Evolutionary conservation across 23 tunicate species (phyloP).

Genomic region (Halocynthia aurantium): DNA sequence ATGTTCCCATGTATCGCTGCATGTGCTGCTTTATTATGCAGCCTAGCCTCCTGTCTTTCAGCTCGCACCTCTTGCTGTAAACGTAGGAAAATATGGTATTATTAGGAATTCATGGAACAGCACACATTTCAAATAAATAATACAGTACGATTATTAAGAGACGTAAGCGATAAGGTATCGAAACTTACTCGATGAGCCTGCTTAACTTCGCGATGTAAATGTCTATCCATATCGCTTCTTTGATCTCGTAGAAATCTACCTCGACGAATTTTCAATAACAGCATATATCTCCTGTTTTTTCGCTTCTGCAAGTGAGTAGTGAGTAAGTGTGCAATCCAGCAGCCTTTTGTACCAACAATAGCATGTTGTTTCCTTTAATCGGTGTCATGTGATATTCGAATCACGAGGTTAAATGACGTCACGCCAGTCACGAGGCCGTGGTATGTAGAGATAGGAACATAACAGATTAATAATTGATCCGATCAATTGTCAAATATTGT

Average conservation of each 20-base stretch:
- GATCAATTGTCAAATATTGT: too few species aligned
- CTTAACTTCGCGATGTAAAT: slow-evolving; percentile 29
- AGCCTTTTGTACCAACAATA: too few species aligned
- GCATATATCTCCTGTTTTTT: not conserved
- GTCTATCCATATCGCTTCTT: slow-evolving; percentile 26
- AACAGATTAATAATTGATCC: too few species aligned
- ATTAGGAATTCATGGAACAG: not conserved
- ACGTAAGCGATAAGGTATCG: not conserved
- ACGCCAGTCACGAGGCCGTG: slow-evolving; percentile 4
- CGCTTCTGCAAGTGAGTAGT: too few species aligned
- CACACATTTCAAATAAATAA: not conserved
- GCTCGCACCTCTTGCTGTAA: slow-evolving; percentile 62
- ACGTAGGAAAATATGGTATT: not conserved
- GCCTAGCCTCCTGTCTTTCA: slow-evolving; percentile 50
- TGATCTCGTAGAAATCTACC: not conserved
- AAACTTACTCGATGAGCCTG: slow-evolving; percentile 36
- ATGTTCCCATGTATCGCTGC: slow-evolving; percentile 83
- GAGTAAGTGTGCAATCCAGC: too few species aligned
- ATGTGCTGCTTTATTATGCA: slow-evolving; percentile 71
- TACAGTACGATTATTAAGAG: not conserved
- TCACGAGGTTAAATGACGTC: slow-evolving; percentile 10
- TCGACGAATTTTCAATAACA: not conserved
- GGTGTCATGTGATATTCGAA: too few species aligned
- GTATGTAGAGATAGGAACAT: not conserved
- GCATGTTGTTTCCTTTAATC: too few species aligned